Base-by-base conservation (phyloP, 2,797 vertebrate genomes). In the Cossypha polioptera region DNA sequence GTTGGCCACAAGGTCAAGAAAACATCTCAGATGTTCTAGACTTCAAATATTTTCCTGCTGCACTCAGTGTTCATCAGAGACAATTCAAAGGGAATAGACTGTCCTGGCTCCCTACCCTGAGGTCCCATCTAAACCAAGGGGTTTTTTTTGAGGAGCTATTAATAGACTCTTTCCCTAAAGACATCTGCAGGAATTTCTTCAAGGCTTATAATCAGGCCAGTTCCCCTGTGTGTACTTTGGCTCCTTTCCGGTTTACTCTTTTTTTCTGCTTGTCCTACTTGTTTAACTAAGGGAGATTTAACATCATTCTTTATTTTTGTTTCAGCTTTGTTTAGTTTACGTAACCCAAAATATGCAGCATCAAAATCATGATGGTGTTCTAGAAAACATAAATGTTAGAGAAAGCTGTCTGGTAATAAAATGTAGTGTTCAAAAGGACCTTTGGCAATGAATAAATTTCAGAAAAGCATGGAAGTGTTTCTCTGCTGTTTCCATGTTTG, bases 321-420 rank as follows among this genome's bases (percentile, higher is more conserved):
- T 97, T 97, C 95, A 97, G 95, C 91, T 96, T 97, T 93, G 95
- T 96, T 97, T 88, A 78, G 66, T 90, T 95, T 86, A 90, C 48
- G 42, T 81, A 92, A 96, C 76, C 89, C 92, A 89, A 95, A 96
- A 88, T 90, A 95, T 16, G 76, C 48, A 85, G 90, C 86, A 86
- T 85, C 90, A 88, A 94, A 97, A 94, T 90, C 88, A 92, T 5
- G 42, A 74, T 58, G 91, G 63, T 94, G 90, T 92, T 94, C 77
- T 85, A 78, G 50, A 95, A 94, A 96, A 96, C 76, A 90, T 53
- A 96, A 95, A 94, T 71, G 83, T 69, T 91, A 90, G 69, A 90
- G 31, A 88, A 94, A 92, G 42, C 73, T 88, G 73, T 90, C 79
- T 94, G 63, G n/a, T 84, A 92, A 90, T 73, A 86, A 81, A 51